Base-by-base conservation (phyloP, 2,888 invertebrate genomes). In the Andrena flavipes region DNA sequence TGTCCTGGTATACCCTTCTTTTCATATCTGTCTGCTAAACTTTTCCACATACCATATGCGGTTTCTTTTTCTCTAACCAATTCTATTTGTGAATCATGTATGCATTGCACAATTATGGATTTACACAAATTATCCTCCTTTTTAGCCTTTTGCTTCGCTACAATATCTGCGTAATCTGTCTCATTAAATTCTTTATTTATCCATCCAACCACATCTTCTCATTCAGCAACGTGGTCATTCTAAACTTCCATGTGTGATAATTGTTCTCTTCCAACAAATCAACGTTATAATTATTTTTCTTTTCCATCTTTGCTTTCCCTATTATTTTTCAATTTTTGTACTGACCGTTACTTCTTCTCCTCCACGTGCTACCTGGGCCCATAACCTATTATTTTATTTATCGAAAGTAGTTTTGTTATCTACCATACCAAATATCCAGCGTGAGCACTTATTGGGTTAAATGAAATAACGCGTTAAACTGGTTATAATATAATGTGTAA, bases 41-140 rank as follows among this genome's bases (percentile, higher is more conserved):
- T 49, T 30, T 51, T 33, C 76, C 71, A 76, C 69, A 70, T 69
- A 2, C 42, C 51, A 23, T 56, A 56, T 7, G 70, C 70, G 2
- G 70, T 76, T n/a, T 13, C 16, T 10, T 71, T 70, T 5, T 56
- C 59, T 42, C 70, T 70, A 3, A 70, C 56, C 5, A 30, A 29
- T 30, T 51, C 49, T n/a, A 51, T 51, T 6, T 51, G 49, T 2
- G 49, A 51, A 20, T 51, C 49, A 7, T 51, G n/a, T 20, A 51
- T n/a, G n/a, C 49, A 51, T 1, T 51, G 49, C 49, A 51, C 49
- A 51, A 51, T 51, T n/a, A 51, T n/a, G n/a, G 49, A 51, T 20
- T 51, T 51, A 0, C 49, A 51, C 2, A n/a, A 20, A 7, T 51
- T 51, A 20, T 51, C 49, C 8, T 51, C 49, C n/a, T 51, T 51